A percentile compares a stretch with the other conserved stretches of the same genome.
Conservation (phyloP, 1,140 invertebrate species). For the Hylyphantes graminicola region DNA sequence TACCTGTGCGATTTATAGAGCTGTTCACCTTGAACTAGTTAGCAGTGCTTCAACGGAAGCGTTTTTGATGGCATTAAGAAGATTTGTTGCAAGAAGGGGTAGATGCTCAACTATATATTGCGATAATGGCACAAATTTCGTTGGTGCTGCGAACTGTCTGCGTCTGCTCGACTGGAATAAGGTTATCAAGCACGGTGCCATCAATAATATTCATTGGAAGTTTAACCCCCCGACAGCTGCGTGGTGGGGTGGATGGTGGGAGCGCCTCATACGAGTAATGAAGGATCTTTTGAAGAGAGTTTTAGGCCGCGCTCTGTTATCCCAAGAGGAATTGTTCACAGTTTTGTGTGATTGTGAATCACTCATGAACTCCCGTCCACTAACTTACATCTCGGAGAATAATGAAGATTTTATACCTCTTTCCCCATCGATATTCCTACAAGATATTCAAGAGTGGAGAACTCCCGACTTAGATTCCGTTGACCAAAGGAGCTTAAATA, state of each 20-base stretch:
- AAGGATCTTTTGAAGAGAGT: slow-evolving; percentile 15
- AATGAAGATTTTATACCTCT: background rate
- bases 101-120: slow-evolving; percentile 52
- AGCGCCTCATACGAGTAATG: background rate
- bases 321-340: slow-evolving; percentile 23
- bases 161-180: background rate
- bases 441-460: slow-evolving; percentile 1
- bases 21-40: no score
- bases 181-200: background rate
- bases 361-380: slow-evolving; percentile 13
- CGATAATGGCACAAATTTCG: slow-evolving; percentile 68
- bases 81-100: slow-evolving; percentile 56
- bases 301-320: background rate
- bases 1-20: slow-evolving; percentile 54
- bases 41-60: no score
- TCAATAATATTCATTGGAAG: background rate
- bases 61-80: no score
- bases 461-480: slow-evolving; percentile 9
- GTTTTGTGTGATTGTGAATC: slow-evolving; percentile 19
- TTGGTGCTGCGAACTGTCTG: slow-evolving; percentile 60
- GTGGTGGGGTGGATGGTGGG: background rate
- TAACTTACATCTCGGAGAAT: slow-evolving; percentile 6
- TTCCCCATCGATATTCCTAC: slow-evolving; percentile 14
- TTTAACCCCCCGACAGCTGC: background rate
- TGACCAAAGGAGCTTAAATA: background rate